Evolutionary conservation across 2,888 invertebrate species (phyloP), one percentile per base, ranked within the genome.

Genomic region (Leucophenga montana): DNA sequence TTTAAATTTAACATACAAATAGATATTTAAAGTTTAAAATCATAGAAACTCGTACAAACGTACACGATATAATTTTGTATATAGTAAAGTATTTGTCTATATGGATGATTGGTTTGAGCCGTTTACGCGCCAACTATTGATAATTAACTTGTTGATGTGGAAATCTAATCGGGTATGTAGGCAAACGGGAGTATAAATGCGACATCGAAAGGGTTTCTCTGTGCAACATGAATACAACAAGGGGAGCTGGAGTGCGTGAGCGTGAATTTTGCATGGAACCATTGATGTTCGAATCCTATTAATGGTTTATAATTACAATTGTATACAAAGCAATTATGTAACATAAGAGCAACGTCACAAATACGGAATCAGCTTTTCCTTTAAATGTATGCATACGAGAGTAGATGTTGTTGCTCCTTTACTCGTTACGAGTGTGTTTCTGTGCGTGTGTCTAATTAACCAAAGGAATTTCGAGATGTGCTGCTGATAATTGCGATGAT

Each of bases 261-360:
- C 33, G 33, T 33, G 33, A 33, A 33, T 33, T 33, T 33, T 33
- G 33, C 33, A 33, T 33, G 33, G 69, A 78, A 82, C 76, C 82
- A 82, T 75, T 70, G 84, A 76, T 84, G 78, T 78, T 80, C 80
- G 80, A 76, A 80, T 77, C 80, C 77, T 80, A 85, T 83, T 84
- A 85, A 84, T 82, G 85, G 85, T 80, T 79, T 85, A 82, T 84
- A 85, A 85, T 85, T 85, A 85, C 80, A 78, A 77, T 79, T 82
- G 83, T 80, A 85, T 82, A 77, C 84, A 85, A 77, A 76, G 80
- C 80, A 81, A 81, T 81, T 80, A 80, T 62, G 84, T 80, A 77
- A 67, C 56, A 56, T 56, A 56, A 56, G 71, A 70, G 57, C 66
- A 72, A 65, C 74, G 68, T 61, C 48, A 57, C 46, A 67, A n/a